Evolutionary conservation across 2,888 invertebrate genomes (phyloP).

Genomic region (Scaptomyza polygonia): DNA sequence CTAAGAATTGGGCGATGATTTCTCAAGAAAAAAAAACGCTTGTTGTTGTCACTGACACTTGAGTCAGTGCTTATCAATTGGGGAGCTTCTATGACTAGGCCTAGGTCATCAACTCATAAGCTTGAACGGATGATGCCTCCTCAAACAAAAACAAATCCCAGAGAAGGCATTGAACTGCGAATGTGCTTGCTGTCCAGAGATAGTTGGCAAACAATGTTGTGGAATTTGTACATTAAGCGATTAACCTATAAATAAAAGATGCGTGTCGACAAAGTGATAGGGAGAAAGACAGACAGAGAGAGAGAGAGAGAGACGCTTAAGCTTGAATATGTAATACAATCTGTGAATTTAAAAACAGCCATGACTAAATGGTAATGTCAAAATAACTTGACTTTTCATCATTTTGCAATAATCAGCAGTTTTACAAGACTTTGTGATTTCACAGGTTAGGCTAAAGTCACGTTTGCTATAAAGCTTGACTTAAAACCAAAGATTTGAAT

Average conservation of each 20-base stretch:
- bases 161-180: slow-evolving; percentile 67
- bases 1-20: slow-evolving; percentile 34
- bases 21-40: background rate
- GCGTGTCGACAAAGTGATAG: slow-evolving; percentile 3
- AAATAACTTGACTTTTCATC: background rate
- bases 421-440: background rate
- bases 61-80: slow-evolving; percentile 52
- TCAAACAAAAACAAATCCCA: slow-evolving; percentile 41
- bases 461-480: no score
- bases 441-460: background rate
- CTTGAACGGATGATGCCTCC: slow-evolving; percentile 51
- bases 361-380: background rate
- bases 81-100: slow-evolving; percentile 47
- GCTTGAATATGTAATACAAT: background rate
- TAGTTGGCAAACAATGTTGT: slow-evolving; percentile 39
- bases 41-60: slow-evolving; percentile 16
- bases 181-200: slow-evolving; percentile 19
- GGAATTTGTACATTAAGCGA: slow-evolving; percentile 69
- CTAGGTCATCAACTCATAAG: slow-evolving; percentile 48
- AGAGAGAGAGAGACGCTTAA: background rate
- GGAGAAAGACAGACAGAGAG: background rate
- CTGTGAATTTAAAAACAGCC: background rate
- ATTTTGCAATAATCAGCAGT: background rate
- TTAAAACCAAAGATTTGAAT: no score
- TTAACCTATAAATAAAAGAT: slow-evolving; percentile 45